Conservation (phyloP, 2,888 invertebrate species). For the Amphipoea lucens region DNA sequence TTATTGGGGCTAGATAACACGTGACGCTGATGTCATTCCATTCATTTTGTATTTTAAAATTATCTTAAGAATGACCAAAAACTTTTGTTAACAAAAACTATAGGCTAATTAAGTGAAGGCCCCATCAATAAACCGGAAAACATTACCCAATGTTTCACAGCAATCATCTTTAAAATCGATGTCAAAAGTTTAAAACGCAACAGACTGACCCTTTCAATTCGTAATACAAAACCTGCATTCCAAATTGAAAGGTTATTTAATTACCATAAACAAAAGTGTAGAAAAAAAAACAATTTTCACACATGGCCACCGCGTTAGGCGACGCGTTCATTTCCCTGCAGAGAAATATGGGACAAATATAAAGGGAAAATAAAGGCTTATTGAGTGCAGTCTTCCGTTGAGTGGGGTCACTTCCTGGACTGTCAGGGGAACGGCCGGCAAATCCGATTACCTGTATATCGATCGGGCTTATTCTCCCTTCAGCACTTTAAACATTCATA, state of each 20-base stretch:
- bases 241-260: slow-evolving; percentile 56
- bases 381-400: slow-evolving; percentile 81
- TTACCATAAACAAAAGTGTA: slow-evolving; percentile 38
- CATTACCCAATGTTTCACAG: slow-evolving; percentile 38
- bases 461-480: slow-evolving; percentile 78
- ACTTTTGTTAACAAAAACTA: slow-evolving; percentile 2
- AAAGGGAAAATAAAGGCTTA: slow-evolving; percentile 78
- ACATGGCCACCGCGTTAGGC: slow-evolving; percentile 42
- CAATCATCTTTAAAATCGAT: slow-evolving; percentile 38
- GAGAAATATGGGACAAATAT: slow-evolving; percentile 66
- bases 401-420: slow-evolving; percentile 85
- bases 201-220: slow-evolving; percentile 48
- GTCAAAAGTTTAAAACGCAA: slow-evolving; percentile 39
- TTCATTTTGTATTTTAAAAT: slow-evolving; percentile 7
- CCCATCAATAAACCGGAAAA: slow-evolving; percentile 30
- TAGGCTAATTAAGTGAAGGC: slow-evolving; percentile 13
- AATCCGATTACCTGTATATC: slow-evolving; percentile 83
- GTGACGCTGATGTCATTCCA: slow-evolving; percentile 40
- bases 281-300: slow-evolving; percentile 45
- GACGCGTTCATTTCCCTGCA: slow-evolving; percentile 53
- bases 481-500: slow-evolving; percentile 46
- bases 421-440: slow-evolving; percentile 77
- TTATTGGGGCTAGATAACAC: slow-evolving; percentile 25
- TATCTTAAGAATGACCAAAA: slow-evolving; percentile 12
- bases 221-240: slow-evolving; percentile 53